Percentiles rank a stretch among this genome's conserved stretches.
Conservation (phyloP, 2,113 vertebrate genomes). For the Pygoscelis antarcticus region DNA sequence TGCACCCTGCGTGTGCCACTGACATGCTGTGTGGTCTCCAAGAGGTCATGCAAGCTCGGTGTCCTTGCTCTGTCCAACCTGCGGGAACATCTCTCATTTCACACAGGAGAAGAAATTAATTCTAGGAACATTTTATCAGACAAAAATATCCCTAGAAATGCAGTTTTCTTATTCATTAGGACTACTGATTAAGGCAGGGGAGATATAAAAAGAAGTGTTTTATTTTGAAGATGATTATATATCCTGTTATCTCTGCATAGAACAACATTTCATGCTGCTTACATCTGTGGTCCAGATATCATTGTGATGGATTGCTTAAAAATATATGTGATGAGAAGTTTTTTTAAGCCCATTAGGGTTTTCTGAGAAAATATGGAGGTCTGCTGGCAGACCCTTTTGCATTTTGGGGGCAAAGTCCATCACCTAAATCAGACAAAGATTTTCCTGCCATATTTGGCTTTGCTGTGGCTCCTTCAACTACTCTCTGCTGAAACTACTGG, state of each 20-base stretch:
- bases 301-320: conserved; percentile 7
- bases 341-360: conserved; percentile 9
- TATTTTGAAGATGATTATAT: conserved; percentile 4
- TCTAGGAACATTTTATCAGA: neutral
- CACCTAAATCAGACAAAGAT: conserved; percentile 16
- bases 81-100: neutral
- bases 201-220: neutral
- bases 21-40: neutral
- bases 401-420: neutral
- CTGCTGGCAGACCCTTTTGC: conserved; percentile 3
- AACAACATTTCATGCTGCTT: conserved; percentile 35
- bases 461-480: conserved; percentile 5
- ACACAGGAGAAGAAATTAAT: neutral
- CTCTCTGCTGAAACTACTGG: neutral
- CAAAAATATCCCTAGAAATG: neutral
- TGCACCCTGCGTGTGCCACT: neutral
- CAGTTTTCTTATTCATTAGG: neutral
- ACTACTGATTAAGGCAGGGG: neutral
- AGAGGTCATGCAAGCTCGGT: neutral
- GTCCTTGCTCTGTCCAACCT: neutral
- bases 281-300: conserved; percentile 24
- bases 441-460: conserved; percentile 44
- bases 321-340: neutral
- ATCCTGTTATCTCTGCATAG: neutral
- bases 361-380: conserved; percentile 35